Conservation (phyloP, 1,140 invertebrate species). For the Apocrypta bakeri region DNA sequence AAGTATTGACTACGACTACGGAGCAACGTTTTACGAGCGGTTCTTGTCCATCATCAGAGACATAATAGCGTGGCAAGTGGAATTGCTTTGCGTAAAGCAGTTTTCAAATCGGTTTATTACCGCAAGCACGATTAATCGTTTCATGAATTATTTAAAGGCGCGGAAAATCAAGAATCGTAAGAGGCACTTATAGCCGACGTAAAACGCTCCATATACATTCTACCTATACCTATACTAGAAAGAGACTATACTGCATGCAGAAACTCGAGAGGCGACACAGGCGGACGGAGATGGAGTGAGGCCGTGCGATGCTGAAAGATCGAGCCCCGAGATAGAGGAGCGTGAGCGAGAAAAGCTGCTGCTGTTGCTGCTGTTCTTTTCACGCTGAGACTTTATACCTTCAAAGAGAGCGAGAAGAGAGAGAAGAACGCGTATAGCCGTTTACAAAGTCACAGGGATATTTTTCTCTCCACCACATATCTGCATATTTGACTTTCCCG, state of each 20-base stretch:
- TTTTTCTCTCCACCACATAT: too few species aligned
- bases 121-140: too few species aligned
- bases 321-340: slow-evolving; percentile 20
- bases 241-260: not conserved
- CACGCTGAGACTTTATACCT: slow-evolving; percentile 40
- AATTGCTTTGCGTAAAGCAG: not conserved
- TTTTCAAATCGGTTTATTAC: too few species aligned
- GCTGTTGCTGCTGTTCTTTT: slow-evolving; percentile 38
- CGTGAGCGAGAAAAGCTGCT: not conserved
- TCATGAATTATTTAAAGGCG: too few species aligned
- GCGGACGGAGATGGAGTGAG: not conserved
- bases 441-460: not conserved
- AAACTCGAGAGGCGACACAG: slow-evolving; percentile 24
- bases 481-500: too few species aligned
- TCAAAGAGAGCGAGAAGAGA: not conserved
- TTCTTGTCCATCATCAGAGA: not conserved
- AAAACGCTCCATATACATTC: slow-evolving; percentile 1
- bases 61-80: not conserved
- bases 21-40: not conserved
- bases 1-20: not conserved
- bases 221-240: not conserved
- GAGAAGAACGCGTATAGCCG: not conserved
- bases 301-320: slow-evolving; percentile 11
- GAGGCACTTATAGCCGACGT: not conserved
- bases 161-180: too few species aligned